Evolutionary conservation across 2,113 vertebrate genomes (phyloP).

Genomic region (Anguilla japonica): DNA sequence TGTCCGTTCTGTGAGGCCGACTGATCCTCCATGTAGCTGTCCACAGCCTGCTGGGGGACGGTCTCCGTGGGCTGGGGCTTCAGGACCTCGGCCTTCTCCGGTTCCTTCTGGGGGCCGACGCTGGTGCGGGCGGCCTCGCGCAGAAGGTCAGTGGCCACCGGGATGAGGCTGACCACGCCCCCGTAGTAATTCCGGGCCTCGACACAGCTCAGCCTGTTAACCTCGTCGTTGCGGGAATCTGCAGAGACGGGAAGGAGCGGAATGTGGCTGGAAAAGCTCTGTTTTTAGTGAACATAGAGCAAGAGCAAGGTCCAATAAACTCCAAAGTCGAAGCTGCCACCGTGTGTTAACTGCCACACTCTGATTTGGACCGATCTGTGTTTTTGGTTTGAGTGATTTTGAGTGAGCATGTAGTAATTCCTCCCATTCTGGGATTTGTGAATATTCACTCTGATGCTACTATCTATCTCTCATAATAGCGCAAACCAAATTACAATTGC

Average conservation of each 20-base stretch:
- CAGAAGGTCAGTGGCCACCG: slow-evolving; percentile 67
- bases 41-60: not conserved
- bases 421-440: not conserved
- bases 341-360: not conserved
- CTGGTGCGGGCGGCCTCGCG: slow-evolving; percentile 45
- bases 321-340: not conserved
- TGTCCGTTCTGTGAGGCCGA: not conserved
- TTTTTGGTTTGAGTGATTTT: too few species aligned
- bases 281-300: not conserved
- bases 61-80: not conserved
- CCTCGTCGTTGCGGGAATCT: slow-evolving; percentile 76
- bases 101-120: not conserved
- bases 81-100: not conserved
- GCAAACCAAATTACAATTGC: too few species aligned
- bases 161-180: slow-evolving; percentile 76
- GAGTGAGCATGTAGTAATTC: not conserved
- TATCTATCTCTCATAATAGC: too few species aligned
- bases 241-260: not conserved
- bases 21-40: not conserved
- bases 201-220: slow-evolving; percentile 76
- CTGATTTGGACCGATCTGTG: not conserved
- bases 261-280: too few species aligned
- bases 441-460: too few species aligned
- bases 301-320: not conserved
- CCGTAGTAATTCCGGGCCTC: slow-evolving; percentile 75